Percentiles rank a stretch among this genome's conserved stretches.
These are phyloP conservation scores for Alethe diademata DNA, from an alignment of 2,113 vertebrate genomes.

Conservation along the genomic window DNA sequence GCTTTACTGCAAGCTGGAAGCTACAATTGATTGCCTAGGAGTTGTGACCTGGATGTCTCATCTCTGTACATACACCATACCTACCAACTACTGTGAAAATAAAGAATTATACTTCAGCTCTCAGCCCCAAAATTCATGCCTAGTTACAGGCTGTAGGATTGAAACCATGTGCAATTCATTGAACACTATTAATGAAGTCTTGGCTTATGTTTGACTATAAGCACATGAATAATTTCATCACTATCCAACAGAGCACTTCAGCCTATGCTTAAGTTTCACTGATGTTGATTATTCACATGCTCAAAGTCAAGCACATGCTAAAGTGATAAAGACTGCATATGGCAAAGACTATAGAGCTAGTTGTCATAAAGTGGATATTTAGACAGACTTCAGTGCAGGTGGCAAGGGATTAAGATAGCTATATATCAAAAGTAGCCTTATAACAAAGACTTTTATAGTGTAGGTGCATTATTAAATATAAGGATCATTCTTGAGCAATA, in stretches of 20 bases:
- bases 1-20: background rate
- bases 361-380: slow-evolving; percentile 15
- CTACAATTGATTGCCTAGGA: background rate
- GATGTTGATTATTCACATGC: slow-evolving; percentile 50
- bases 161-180: background rate
- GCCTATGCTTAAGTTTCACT: slow-evolving; percentile 46
- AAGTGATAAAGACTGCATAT: slow-evolving; percentile 46
- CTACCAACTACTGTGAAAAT: background rate
- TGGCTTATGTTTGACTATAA: slow-evolving; percentile 38
- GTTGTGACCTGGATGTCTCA: background rate
- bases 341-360: slow-evolving; percentile 30
- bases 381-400: slow-evolving; percentile 36
- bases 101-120: background rate
- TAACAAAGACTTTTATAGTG: slow-evolving; percentile 7
- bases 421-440: slow-evolving; percentile 15
- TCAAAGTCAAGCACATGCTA: slow-evolving; percentile 56
- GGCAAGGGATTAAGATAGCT: slow-evolving; percentile 41
- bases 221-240: slow-evolving; percentile 46
- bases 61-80: background rate
- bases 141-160: background rate
- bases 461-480: slow-evolving; percentile 54
- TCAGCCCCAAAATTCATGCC: background rate
- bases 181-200: slow-evolving; percentile 14
- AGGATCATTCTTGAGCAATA: slow-evolving; percentile 13
- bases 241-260: slow-evolving; percentile 42